A percentile compares a stretch with the other conserved stretches of the same genome.
Evolutionary conservation across 2,888 invertebrate genomes (phyloP).

Genomic region (Anaspis maculata): DNA sequence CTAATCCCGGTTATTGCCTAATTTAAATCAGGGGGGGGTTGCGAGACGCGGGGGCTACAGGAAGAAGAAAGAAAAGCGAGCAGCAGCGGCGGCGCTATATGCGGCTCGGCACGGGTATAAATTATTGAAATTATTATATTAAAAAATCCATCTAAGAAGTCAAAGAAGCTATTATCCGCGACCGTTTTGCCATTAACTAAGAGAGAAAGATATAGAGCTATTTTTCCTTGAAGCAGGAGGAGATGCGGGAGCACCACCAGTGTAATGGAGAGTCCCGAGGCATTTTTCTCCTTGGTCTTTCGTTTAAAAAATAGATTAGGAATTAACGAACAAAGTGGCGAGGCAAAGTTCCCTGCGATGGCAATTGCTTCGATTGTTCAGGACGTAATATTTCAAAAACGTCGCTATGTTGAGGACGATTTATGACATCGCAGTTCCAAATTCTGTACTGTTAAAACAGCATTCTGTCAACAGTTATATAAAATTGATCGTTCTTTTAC

Average conservation of each 20-base stretch:
- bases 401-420: too few relatives aligned
- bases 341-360: conserved; percentile 1
- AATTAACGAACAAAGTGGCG: conserved; percentile 25
- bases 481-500: too few relatives aligned
- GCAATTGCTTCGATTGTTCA: too few relatives aligned
- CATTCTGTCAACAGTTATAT: too few relatives aligned
- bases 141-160: conserved; percentile 66
- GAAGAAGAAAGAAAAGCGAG: conserved; percentile 7
- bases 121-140: conserved; percentile 64
- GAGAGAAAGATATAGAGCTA: too few relatives aligned
- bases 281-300: conserved; percentile 24
- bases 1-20: conserved; percentile 44
- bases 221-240: conserved; percentile 40
- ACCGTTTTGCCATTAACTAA: conserved; percentile 40
- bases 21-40: conserved; percentile 38
- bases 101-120: conserved; percentile 34
- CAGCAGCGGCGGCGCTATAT: conserved; percentile 1
- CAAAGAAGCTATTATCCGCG: conserved; percentile 52
- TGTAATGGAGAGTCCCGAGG: too few relatives aligned
- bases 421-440: too few relatives aligned
- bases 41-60: conserved; percentile 5
- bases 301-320: conserved; percentile 33
- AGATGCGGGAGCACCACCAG: too few relatives aligned
- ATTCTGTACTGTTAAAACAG: too few relatives aligned
- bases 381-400: too few relatives aligned